Evolutionary conservation across 2,888 invertebrate species (phyloP), one percentile per base, ranked within the genome.

Genomic region (Leptinotarsa juncta): DNA sequence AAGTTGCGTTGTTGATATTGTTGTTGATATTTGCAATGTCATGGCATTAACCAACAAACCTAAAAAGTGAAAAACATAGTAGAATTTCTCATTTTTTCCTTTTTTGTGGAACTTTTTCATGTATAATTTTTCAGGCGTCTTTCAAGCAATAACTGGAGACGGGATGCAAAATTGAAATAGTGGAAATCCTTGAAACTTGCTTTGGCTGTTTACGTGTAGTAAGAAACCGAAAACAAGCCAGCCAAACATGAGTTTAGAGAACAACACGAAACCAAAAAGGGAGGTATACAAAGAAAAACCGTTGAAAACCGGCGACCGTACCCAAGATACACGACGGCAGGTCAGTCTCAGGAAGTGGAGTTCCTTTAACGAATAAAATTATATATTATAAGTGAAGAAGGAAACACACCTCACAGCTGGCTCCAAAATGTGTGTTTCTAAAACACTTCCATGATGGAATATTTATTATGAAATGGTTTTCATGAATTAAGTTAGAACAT

Each of bases 281-380:
- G 0, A 51, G 51, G n/a, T 67, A 67, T 50, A 73, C 32, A 79
- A 77, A 77, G 73, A 77, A 78, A 80, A 79, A 81, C 79, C 79
- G 78, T 79, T 78, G 78, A 77, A 79, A 80, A 80, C 62, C 71
- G 57, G 26, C 57, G 57, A 57, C 2, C 2, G 53, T 53, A 14
- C 60, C 23, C 60, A 32, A 15, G 62, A n/a, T 32, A 62, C 62
- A 42, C 62, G 62, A 32, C 3, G 16, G 26, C 67, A 72, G 68
- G 67, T 60, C 62, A 62, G 67, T 62, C 67, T 50, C 51, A 67
- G 60, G 50, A 62, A 32, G 62, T 42, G 42, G 32, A 62, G n/a
- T 16, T 62, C 15, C 42, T 26, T 14, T 12, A 42, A 62, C n/a
- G 62, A 32, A 62, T 32, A 62, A 60, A 62, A 62, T 42, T 62